Conservation (phyloP, 2,888 invertebrate genomes). For the Drosophila anomelani region DNA sequence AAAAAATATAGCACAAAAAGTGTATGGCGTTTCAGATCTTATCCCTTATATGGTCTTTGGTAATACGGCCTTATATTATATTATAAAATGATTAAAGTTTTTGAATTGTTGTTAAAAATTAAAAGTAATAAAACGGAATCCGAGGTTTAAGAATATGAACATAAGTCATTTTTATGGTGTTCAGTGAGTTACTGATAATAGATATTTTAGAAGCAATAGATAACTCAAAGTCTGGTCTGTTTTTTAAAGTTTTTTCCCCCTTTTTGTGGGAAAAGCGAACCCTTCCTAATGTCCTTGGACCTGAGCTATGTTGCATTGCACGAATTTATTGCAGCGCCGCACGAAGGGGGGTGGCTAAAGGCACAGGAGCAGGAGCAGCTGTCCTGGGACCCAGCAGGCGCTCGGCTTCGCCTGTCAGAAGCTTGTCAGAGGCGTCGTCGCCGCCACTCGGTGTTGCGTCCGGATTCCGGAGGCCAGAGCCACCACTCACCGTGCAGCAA, state of each 20-base stretch:
- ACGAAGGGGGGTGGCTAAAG: conserved; percentile 40
- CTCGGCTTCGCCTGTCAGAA: conserved; percentile 65
- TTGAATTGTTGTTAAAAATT: too few species aligned
- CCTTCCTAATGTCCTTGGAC: conserved; percentile 58
- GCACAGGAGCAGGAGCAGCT: conserved; percentile 36
- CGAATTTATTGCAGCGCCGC: conserved; percentile 71
- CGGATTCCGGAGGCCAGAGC: neutral
- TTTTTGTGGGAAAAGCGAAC: conserved; percentile 1
- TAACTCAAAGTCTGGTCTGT: neutral
- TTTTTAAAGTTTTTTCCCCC: neutral
- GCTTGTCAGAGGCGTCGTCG: conserved; percentile 76
- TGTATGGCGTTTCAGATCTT: too few species aligned
- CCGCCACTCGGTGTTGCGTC: conserved; percentile 43
- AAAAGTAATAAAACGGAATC: too few species aligned
- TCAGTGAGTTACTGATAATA: neutral
- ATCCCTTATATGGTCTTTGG: too few species aligned
- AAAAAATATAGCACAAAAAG: too few species aligned
- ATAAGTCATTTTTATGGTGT: neutral
- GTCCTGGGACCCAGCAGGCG: conserved; percentile 47
- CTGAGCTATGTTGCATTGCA: conserved; percentile 63
- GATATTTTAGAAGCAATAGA: neutral
- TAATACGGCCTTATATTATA: too few species aligned
- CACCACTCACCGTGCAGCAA: conserved; percentile 7
- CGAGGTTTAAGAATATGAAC: too few species aligned
- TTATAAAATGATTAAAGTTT: too few species aligned